phyloP scores from a whole-genome alignment of 2,888 invertebrate genomes.

The Mystacides longicornis region DNA sequence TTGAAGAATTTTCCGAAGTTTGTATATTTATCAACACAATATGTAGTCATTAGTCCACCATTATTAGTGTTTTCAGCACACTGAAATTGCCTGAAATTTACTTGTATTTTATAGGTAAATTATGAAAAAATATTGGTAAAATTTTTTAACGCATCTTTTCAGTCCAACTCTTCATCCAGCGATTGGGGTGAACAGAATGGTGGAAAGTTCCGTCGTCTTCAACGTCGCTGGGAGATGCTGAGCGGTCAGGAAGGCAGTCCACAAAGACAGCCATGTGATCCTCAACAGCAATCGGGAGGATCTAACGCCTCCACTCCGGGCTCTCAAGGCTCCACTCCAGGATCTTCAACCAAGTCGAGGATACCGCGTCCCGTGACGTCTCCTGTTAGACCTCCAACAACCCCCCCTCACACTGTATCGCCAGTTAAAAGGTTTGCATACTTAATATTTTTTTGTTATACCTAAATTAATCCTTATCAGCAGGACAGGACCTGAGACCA shows the following conservation, averaged over 20 bases:
- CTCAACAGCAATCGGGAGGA: constrained; percentile 26
- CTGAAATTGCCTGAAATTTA: too few species aligned
- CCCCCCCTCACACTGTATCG: constrained; percentile 36
- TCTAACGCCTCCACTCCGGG: constrained; percentile 41
- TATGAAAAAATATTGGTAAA: background rate
- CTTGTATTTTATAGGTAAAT: background rate
- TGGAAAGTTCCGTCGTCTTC: constrained; percentile 65
- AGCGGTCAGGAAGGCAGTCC: constrained; percentile 46
- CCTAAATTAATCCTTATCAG: background rate
- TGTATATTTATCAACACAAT: too few species aligned
- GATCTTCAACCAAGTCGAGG: constrained; percentile 55
- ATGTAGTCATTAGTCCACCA: too few species aligned
- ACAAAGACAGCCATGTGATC: constrained; percentile 27
- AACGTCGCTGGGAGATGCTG: constrained; percentile 75
- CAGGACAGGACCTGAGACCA: background rate
- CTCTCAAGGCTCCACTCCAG: constrained; percentile 42
- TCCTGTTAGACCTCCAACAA: constrained; percentile 54
- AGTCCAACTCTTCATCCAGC: constrained; percentile 22
- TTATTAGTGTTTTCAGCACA: too few species aligned
- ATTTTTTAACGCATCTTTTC: constrained; percentile 2
- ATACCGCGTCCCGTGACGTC: constrained; percentile 71
- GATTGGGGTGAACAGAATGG: constrained; percentile 38
- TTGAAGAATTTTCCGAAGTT: too few species aligned
- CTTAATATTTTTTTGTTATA: background rate
- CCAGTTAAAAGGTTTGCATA: constrained; percentile 24